Percentiles rank a stretch among this genome's conserved stretches.
Evolutionary conservation across 1,140 invertebrate species (phyloP).

Genomic region (Aphelenchoides fujianensis): DNA sequence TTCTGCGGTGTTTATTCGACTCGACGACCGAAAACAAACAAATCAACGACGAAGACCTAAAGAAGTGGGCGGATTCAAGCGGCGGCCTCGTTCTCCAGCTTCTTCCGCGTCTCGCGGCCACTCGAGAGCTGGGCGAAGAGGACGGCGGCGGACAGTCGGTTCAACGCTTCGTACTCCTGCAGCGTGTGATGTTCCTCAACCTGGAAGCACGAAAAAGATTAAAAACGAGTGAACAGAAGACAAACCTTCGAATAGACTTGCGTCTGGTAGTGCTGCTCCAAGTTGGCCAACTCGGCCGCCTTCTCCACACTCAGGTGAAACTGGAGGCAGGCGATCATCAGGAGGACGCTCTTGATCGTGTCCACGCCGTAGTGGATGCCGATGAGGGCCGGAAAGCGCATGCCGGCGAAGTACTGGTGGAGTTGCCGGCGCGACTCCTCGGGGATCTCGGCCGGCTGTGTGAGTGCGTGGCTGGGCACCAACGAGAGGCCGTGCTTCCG

Average conservation of each 20-base stretch:
- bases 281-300: conserved; percentile 76
- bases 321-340: conserved; percentile 78
- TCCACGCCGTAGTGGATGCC: conserved; percentile 82
- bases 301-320: conserved; percentile 73
- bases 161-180: conserved; percentile 75
- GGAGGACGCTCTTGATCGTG: conserved; percentile 82
- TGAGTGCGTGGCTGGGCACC: conserved; percentile 66
- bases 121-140: conserved; percentile 48
- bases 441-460: conserved; percentile 44
- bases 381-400: conserved; percentile 64
- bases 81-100: not conserved
- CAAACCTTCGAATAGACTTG: conserved; percentile 76
- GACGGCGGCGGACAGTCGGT: conserved; percentile 74
- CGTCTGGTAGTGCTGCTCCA: conserved; percentile 85
- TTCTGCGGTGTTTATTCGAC: conserved; percentile 3
- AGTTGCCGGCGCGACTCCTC: conserved; percentile 27
- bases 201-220: conserved; percentile 33
- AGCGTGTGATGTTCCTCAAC: conserved; percentile 90
- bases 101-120: not conserved
- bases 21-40: not conserved
- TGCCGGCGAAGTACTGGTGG: conserved; percentile 17
- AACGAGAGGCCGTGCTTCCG: conserved; percentile 63
- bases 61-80: not conserved
- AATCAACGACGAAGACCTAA: not conserved
- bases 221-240: not conserved